Conservation (phyloP, 2,113 vertebrate genomes). For the Oreochromis spilurus region DNA sequence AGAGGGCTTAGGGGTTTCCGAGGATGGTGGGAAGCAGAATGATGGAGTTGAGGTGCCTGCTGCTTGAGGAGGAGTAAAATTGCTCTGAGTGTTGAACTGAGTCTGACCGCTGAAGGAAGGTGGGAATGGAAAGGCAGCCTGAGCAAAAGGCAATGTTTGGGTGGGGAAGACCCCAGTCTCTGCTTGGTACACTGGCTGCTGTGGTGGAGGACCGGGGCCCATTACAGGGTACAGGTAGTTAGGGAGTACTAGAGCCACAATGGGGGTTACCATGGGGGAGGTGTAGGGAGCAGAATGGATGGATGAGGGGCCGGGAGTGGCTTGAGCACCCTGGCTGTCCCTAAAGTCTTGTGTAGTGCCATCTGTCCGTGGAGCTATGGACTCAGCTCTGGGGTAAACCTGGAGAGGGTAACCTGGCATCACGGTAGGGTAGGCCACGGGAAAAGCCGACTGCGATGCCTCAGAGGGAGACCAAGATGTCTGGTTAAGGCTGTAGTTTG, state of each 20-base stretch:
- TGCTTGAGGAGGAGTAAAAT: slow-evolving; percentile 3
- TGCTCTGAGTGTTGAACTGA: slow-evolving; percentile 43
- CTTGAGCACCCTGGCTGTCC: slow-evolving; percentile 62
- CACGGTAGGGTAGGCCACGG: slow-evolving; percentile 75
- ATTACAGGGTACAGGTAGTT: slow-evolving; percentile 77
- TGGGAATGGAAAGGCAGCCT: slow-evolving; percentile 34
- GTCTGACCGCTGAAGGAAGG: slow-evolving; percentile 36
- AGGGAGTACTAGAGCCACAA: slow-evolving; percentile 84
- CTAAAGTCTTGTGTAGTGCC: slow-evolving; percentile 52
- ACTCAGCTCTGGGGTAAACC: slow-evolving; percentile 71
- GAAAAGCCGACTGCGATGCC: slow-evolving; percentile 80
- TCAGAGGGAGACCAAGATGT: slow-evolving; percentile 85
- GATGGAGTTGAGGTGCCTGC: slow-evolving; percentile 44
- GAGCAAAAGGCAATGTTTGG: slow-evolving; percentile 36
- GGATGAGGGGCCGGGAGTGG: slow-evolving; percentile 40
- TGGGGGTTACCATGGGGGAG: slow-evolving; percentile 76
- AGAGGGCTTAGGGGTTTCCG: slow-evolving; percentile 60
- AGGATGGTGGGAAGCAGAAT: slow-evolving; percentile 58
- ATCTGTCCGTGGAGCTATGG: slow-evolving; percentile 34
- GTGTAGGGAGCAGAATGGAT: slow-evolving; percentile 69
- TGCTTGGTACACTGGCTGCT: slow-evolving; percentile 64
- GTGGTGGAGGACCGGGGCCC: slow-evolving; percentile 49
- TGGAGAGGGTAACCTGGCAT: slow-evolving; percentile 82
- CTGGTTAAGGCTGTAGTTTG: slow-evolving; percentile 58
- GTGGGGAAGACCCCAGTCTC: slow-evolving; percentile 52